Evolutionary conservation across 1,140 invertebrate species (phyloP), one percentile per base, ranked within the genome.

Genomic region (Ruditapes philippinarum): DNA sequence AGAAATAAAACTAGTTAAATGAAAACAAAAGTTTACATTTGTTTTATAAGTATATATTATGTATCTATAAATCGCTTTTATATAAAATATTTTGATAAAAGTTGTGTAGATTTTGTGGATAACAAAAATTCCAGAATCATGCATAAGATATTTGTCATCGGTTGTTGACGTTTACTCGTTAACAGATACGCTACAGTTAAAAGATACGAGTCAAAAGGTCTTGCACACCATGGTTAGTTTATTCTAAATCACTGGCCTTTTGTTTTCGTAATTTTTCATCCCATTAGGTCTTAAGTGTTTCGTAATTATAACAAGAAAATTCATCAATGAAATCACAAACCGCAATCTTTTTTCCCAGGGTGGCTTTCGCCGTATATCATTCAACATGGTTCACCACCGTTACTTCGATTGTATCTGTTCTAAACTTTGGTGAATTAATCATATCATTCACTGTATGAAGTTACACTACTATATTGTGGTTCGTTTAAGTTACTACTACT

Each of bases 301-400:
- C 9, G 38, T 70, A 70, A 70, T 70, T 70, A 70, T 22, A 5
- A 70, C 74, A 51, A 78, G 49, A n/a, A 38, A 36, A 51, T 78
- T 78, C 42, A 51, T 78, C 45, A 78, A 78, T 78, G 74, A 78
- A 78, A 78, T 78, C 74, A 28, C 45, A 33, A 78, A 78, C 74
- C 74, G 28, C 74, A 78, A 78, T 78, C 74, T 51, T 14, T 54
- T 36, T 78, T 78, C 74, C 74, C 74, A 78, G 74, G 74, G 74
- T 78, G 74, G 74, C 25, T 78, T 49, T 49, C 45, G 36, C 25
- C 45, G 36, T 12, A 1, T 78, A 78, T 78, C 74, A 51, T 45
- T 45, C 31, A 28, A 36, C 33, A 78, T 78, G 40, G 45, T 25
- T 54, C 45, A 31, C 42, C 19, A 49, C 74, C 73, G 42, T 78